These are phyloP conservation scores for Daphoenositta chrysoptera DNA, from an alignment of 2,113 vertebrate species.

Conservation along the genomic window DNA sequence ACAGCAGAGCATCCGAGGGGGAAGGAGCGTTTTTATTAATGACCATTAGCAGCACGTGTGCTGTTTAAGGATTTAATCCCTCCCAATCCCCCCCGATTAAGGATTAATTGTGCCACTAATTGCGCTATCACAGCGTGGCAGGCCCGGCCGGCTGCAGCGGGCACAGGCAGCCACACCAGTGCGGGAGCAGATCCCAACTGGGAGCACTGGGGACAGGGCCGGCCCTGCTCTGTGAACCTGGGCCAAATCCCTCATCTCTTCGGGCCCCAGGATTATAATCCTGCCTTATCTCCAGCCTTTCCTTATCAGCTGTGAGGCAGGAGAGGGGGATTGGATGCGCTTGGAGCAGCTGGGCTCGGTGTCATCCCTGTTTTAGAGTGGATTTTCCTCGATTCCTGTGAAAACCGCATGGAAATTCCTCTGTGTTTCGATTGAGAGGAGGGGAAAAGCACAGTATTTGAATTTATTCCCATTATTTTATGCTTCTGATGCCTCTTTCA, in stretches of 20 bases:
- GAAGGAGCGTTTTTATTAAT: not conserved
- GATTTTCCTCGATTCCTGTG: not conserved
- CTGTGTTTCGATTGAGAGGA: not conserved
- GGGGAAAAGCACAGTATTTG: rapidly evolving
- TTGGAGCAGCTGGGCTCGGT: not conserved
- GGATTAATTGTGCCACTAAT: constrained; percentile 56
- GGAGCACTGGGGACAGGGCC: not conserved
- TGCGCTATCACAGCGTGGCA: not conserved
- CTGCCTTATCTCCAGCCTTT: not conserved
- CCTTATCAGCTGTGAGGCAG: not conserved
- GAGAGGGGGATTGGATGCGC: not conserved
- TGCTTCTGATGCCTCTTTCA: not conserved
- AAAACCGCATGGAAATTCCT: not conserved
- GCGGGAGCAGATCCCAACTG: not conserved
- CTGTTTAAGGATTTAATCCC: constrained; percentile 18
- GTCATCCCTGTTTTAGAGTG: not conserved
- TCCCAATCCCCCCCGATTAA: constrained; percentile 38
- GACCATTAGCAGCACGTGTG: not conserved
- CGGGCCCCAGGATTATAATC: not conserved
- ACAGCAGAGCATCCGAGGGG: not conserved
- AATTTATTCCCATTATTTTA: not conserved
- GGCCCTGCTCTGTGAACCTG: not conserved
- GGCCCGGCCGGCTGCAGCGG: not conserved
- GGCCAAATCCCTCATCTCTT: not conserved
- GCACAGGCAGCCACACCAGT: not conserved